phyloP scores from a whole-genome alignment of 2,797 vertebrate species.

The Xenopus petersii region DNA sequence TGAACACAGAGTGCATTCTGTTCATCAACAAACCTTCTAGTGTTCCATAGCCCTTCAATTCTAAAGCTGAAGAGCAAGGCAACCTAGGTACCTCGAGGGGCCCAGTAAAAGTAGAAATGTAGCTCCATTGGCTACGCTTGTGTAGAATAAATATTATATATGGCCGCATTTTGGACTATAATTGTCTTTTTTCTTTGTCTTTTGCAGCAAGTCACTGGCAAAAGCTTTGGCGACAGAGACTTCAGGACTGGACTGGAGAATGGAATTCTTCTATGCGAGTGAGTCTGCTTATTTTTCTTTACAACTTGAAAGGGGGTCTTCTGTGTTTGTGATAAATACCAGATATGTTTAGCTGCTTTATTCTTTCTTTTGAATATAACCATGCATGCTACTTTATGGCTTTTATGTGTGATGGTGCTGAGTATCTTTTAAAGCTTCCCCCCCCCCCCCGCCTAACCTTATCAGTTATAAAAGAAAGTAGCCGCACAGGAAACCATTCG shows the following conservation, averaged over 20 bases:
- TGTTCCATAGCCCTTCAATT: no score
- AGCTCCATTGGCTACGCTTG: no score
- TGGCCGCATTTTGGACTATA: no score
- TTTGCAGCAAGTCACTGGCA: slow-evolving; percentile 86
- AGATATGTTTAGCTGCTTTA: slow-evolving; percentile 1
- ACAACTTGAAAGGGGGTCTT: slow-evolving; percentile 3
- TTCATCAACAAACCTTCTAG: no score
- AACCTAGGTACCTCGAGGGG: no score
- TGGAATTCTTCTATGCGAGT: slow-evolving; percentile 96
- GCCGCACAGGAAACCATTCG: neutral
- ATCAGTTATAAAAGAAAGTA: neutral
- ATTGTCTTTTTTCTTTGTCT: slow-evolving; percentile 20
- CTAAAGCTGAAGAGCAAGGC: no score
- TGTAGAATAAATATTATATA: no score
- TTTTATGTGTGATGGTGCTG: neutral
- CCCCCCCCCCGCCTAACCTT: neutral
- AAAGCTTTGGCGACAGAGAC: slow-evolving; percentile 88
- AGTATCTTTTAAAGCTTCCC: neutral
- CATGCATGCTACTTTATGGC: neutral
- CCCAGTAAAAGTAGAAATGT: no score
- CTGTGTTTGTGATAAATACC: slow-evolving; percentile 11
- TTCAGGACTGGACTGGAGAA: slow-evolving; percentile 89
- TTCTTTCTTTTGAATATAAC: slow-evolving; percentile 1
- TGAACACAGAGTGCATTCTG: no score
- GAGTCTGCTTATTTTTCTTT: slow-evolving; percentile 64